These are phyloP conservation scores for Poeciliopsis prolifica DNA, from an alignment of 2,113 vertebrate species.

Conservation along the genomic window DNA sequence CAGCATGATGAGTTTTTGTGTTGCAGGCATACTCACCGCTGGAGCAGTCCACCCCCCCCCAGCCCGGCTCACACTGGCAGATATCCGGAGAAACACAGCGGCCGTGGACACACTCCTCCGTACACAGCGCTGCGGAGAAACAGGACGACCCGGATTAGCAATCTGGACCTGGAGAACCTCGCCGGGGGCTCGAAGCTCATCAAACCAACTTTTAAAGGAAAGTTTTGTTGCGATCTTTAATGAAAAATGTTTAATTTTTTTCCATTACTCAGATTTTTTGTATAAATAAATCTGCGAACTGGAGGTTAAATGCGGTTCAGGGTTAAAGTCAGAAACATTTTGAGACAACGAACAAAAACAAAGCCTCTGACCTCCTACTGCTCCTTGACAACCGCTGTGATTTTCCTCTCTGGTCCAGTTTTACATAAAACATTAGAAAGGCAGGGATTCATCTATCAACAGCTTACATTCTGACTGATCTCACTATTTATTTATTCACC, in stretches of 20 bases:
- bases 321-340: neutral
- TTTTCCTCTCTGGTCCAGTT: neutral
- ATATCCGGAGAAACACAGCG: constrained; percentile 92
- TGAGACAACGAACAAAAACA: neutral
- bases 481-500: constrained; percentile 16
- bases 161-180: too few relatives aligned
- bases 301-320: neutral
- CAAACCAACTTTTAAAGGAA: neutral
- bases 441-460: constrained; percentile 1
- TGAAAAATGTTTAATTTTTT: neutral
- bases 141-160: neutral
- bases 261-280: neutral
- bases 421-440: constrained; percentile 7
- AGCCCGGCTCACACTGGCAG: constrained; percentile 93
- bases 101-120: constrained; percentile 90
- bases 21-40: constrained; percentile 84
- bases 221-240: neutral
- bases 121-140: constrained; percentile 84
- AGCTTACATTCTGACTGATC: neutral
- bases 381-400: neutral
- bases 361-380: neutral
- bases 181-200: neutral
- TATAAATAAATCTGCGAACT: neutral
- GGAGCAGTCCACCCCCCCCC: constrained; percentile 93
- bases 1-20: neutral